phyloP scores from a whole-genome alignment of 2,113 vertebrate genomes.

The Sebastes schlegelii region DNA sequence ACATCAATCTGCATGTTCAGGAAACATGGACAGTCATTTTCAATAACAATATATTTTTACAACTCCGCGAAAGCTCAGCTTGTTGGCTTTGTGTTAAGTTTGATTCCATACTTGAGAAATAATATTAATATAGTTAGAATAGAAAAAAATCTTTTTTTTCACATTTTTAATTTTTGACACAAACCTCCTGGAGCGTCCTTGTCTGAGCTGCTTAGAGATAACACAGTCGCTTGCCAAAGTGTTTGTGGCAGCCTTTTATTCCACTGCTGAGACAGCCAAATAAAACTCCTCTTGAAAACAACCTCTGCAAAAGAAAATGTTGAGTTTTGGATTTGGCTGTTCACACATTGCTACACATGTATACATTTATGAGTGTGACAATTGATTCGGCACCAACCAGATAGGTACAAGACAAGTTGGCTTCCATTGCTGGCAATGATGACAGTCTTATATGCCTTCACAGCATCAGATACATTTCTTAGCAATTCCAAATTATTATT shows the following conservation, averaged over 20 bases:
- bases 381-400: neutral
- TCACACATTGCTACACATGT: neutral
- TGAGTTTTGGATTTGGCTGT: slow-evolving; percentile 19
- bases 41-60: neutral
- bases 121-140: too few species aligned
- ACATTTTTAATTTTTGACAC: slow-evolving; percentile 6
- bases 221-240: slow-evolving; percentile 8
- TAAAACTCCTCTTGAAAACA: neutral
- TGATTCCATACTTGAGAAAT: neutral
- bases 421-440: too few species aligned
- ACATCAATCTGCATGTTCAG: neutral
- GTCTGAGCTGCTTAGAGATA: slow-evolving; percentile 27
- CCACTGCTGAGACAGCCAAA: slow-evolving; percentile 7
- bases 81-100: neutral
- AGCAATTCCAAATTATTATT: too few species aligned
- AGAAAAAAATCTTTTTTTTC: neutral
- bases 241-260: slow-evolving; percentile 40
- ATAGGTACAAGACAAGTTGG: neutral
- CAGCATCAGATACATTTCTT: too few species aligned
- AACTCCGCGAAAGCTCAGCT: slow-evolving; percentile 7
- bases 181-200: slow-evolving; percentile 10
- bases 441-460: too few species aligned
- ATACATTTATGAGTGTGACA: neutral
- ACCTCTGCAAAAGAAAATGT: slow-evolving; percentile 12
- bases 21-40: neutral